Percentiles rank a stretch among this genome's conserved stretches.
These are phyloP conservation scores for Drosophila nikananu DNA, from an alignment of 1,140 invertebrate genomes.

Conservation along the genomic window DNA sequence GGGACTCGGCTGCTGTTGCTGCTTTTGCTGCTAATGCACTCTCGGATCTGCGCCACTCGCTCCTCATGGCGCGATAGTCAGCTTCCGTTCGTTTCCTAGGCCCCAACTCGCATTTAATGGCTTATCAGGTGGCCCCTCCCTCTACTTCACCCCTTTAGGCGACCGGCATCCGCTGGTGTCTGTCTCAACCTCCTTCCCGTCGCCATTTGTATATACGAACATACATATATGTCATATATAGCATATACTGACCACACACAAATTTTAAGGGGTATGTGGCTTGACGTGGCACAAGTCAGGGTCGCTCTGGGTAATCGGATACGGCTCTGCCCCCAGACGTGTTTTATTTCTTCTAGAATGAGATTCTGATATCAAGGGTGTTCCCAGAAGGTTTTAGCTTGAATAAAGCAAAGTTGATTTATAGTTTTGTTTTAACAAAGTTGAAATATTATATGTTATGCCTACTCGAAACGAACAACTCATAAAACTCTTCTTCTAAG, in stretches of 20 bases:
- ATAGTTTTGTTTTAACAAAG: neutral
- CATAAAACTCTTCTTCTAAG: no score
- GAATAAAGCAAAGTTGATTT: neutral
- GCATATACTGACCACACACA: slow-evolving; percentile 36
- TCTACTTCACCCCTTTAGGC: slow-evolving; percentile 22
- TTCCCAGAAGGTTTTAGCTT: slow-evolving; percentile 4
- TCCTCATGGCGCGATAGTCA: slow-evolving; percentile 30
- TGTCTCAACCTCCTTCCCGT: slow-evolving; percentile 11
- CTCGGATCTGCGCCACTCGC: slow-evolving; percentile 5
- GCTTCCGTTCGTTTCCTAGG: slow-evolving; percentile 47
- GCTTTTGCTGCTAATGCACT: neutral
- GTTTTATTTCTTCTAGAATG: slow-evolving; percentile 12
- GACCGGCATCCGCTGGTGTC: slow-evolving; percentile 39
- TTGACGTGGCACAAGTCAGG: slow-evolving; percentile 52
- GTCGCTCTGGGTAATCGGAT: slow-evolving; percentile 43
- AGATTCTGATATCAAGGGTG: neutral
- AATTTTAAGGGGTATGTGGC: slow-evolving; percentile 1
- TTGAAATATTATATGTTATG: no score
- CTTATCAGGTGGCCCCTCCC: slow-evolving; percentile 37
- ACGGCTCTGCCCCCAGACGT: slow-evolving; percentile 15
- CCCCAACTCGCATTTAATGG: slow-evolving; percentile 31
- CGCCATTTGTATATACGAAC: neutral
- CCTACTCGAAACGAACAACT: no score
- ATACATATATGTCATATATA: neutral
- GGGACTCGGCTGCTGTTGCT: slow-evolving; percentile 1